Percentiles rank a stretch among this genome's conserved stretches.
These are phyloP conservation scores for Parapristionchus giblindavisi DNA, from an alignment of 2,888 invertebrate genomes.

Conservation along the genomic window DNA sequence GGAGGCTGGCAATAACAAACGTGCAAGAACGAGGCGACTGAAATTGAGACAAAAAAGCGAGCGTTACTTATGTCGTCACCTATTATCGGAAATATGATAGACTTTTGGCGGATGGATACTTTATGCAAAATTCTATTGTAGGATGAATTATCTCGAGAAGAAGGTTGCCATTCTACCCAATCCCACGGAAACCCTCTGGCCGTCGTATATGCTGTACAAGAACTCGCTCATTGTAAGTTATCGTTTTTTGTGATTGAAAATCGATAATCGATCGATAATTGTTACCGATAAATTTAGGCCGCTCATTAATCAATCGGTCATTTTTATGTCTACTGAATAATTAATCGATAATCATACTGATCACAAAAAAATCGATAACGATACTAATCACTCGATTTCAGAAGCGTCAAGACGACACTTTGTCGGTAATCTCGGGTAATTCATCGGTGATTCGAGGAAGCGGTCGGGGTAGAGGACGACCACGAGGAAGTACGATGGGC, in stretches of 20 bases:
- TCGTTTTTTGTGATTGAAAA: neutral
- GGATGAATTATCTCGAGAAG: slow-evolving; percentile 85
- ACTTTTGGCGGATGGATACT: neutral
- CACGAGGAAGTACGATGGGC: slow-evolving; percentile 2
- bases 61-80: too few relatives aligned
- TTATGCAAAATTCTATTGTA: too few relatives aligned
- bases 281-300: too few relatives aligned
- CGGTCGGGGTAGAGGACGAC: slow-evolving; percentile 25
- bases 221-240: slow-evolving; percentile 23
- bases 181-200: slow-evolving; percentile 90
- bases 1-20: too few relatives aligned
- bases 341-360: too few relatives aligned
- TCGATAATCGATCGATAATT: too few relatives aligned
- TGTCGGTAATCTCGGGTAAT: slow-evolving; percentile 9
- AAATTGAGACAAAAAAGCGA: too few relatives aligned
- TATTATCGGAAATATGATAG: neutral
- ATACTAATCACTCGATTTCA: too few relatives aligned
- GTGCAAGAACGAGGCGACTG: too few relatives aligned
- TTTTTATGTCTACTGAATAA: too few relatives aligned
- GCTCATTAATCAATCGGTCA: too few relatives aligned
- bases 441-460: neutral
- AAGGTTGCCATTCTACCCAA: slow-evolving; percentile 79
- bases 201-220: slow-evolving; percentile 76
- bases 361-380: too few relatives aligned
- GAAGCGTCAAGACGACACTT: slow-evolving; percentile 12